Evolutionary conservation across 2,113 vertebrate genomes (phyloP), one percentile per base, ranked within the genome.

Genomic region (Cinclus cinclus): DNA sequence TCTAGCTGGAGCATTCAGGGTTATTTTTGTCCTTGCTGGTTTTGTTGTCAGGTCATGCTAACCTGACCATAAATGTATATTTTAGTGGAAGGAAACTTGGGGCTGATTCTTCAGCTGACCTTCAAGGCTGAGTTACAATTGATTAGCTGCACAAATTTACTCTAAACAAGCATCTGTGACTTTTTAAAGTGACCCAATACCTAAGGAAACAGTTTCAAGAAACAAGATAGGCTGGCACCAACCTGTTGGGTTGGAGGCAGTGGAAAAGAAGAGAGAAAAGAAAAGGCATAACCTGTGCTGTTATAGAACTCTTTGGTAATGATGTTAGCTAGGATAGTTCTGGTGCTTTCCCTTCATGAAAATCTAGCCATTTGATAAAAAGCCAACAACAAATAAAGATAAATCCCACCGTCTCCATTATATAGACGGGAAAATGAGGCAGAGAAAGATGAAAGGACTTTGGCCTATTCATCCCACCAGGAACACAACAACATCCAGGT

Each of bases 1-100:
- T 3, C 30, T 63, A 56, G n/a, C 80, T 84, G 68, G 85, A 3
- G 4, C 17, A 5, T 59, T 83, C 67, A 41, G 41, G 47, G 52
- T 39, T 44, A 62, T 74, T 94, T 93, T 87, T 20, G 27, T 73
- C 9, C 1, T 78, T 71, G 67, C 71, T 83, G 63, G 35, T 52
- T 88, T 92, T 90, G 71, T 67, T 92, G 80, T 94, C 90, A 82
- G 94, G 94, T 97, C 90, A 28, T 82, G 88, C 76, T 94, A 96
- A 95, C 95, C 92, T 84, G 77, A 82, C 52, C 90, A 76, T 27
- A 76, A 82, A 78, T 86, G 69, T 88, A 12, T 78, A 81, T 81
- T 94, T 94, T 62, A 68, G 25, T 63, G 73, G 73, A 83, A 82
- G 60, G 53, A 90, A 89, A 46, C 79, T 11, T 3, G 17, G 88